Evolutionary conservation across 1,140 invertebrate species (phyloP).

Genomic region (Platorchestia sp.): DNA sequence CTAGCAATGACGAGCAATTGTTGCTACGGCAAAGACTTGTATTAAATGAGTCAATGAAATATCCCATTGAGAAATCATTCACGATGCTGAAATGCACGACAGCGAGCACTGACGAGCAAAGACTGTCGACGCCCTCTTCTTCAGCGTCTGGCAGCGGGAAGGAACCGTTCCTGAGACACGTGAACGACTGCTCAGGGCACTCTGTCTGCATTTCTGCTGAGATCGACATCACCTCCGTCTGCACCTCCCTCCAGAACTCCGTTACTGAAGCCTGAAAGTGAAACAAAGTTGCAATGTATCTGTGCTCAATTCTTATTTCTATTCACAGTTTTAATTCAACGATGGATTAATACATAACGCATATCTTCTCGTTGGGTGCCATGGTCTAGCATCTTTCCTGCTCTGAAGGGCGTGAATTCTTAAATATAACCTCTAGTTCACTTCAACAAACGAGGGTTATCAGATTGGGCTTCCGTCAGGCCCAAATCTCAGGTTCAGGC

Average conservation of each 20-base stretch:
- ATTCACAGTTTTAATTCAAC: neutral
- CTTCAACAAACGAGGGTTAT: too few species aligned
- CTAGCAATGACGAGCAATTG: too few species aligned
- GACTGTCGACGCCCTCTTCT: neutral
- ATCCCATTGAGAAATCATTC: too few species aligned
- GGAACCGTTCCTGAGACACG: neutral
- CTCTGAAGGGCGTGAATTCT: too few species aligned
- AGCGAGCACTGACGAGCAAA: neutral
- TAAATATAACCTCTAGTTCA: too few species aligned
- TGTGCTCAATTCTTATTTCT: neutral
- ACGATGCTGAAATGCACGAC: too few species aligned
- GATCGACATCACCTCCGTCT: neutral
- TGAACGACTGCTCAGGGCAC: neutral
- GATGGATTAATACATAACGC: neutral
- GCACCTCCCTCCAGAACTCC: constrained; percentile 16
- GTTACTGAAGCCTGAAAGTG: neutral
- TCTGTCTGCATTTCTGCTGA: neutral
- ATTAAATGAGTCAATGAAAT: too few species aligned
- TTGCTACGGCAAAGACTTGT: too few species aligned
- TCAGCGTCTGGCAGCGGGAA: neutral
- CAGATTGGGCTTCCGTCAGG: too few species aligned
- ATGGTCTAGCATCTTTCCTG: neutral
- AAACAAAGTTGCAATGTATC: neutral
- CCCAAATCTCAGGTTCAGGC: too few species aligned
- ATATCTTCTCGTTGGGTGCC: neutral